Evolutionary conservation across 2,888 invertebrate genomes (phyloP), one percentile per base, ranked within the genome.

Genomic region (Hypsopygia costalis): DNA sequence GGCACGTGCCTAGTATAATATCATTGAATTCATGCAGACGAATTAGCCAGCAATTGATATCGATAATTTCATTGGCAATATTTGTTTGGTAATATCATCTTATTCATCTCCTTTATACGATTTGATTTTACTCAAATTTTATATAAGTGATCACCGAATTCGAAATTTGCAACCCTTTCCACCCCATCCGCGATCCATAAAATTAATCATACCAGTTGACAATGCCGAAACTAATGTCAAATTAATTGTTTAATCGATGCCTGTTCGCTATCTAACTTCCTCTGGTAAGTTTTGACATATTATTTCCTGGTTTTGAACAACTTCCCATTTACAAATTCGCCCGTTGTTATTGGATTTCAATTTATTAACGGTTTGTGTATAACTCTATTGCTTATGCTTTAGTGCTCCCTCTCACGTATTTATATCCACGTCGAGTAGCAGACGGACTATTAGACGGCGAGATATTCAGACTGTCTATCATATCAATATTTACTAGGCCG

Each of bases 231-330:
- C 27, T 25, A 35, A 27, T 27, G 27, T 12, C 10, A 12, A 10
- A 35, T 35, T 27, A 35, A 35, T 35, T 27, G 9, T 35, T 35
- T n/a, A 35, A 27, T 35, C 35, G 35, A 35, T 35, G 11, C 10
- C 32, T 27, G 29, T 9, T 36, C 10, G 16, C n/a, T 25, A 25
- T 25, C 25, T 3, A 25, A 25, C 25, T 16, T 9, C 28, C 27
- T 27, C 25, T 35, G 9, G 3, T 6, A 12, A 36, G 36, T 36
- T 36, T 20, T 36, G 36, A 36, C 29, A 16, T 29, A 36, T 36
- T 36, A 29, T 30, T 36, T 36, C 36, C 36, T 29, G 28, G n/a
- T 10, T 20, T n/a, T 29, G 16, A 29, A 28, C 16, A 16, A 32
- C 8, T 29, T 28, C 28, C 28, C 29, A 4, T n/a, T 12, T 5